These are phyloP conservation scores for Netelia virgata DNA, from an alignment of 2,888 invertebrate genomes.

Conservation along the genomic window DNA sequence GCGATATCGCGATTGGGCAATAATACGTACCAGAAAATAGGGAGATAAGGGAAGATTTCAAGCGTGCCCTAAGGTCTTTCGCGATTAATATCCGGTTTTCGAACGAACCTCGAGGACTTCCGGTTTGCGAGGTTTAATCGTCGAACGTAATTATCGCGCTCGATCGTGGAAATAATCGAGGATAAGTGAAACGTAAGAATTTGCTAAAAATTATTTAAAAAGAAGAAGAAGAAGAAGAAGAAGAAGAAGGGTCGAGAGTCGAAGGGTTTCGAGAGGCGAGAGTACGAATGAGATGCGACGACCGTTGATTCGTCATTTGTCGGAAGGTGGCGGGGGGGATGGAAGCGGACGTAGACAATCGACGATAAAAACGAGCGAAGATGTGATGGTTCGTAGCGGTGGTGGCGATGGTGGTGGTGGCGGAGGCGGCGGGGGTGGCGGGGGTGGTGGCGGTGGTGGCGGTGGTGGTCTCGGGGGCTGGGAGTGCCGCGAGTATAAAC, in stretches of 20 bases:
- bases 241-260: neutral
- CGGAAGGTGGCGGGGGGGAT: conserved; percentile 81
- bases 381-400: conserved; percentile 38
- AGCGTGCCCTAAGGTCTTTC: conserved; percentile 9
- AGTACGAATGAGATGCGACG: conserved; percentile 79
- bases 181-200: neutral
- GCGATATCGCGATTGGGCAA: neutral
- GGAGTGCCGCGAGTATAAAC: conserved; percentile 80
- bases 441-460: conserved; percentile 71
- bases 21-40: neutral
- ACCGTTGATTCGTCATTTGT: conserved; percentile 82
- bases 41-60: neutral
- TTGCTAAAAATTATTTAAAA: neutral
- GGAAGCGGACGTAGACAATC: conserved; percentile 70
- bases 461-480: conserved; percentile 74
- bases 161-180: neutral
- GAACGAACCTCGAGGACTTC: neutral
- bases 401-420: conserved; percentile 71
- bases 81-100: conserved; percentile 34
- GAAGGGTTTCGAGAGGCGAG: neutral
- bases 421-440: conserved; percentile 65
- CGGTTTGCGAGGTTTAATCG: neutral
- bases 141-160: neutral
- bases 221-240: neutral
- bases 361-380: conserved; percentile 62